A percentile compares a stretch with the other conserved stretches of the same genome.
Conservation (phyloP, 1,140 invertebrate species). For the Drosophila subobscura region DNA sequence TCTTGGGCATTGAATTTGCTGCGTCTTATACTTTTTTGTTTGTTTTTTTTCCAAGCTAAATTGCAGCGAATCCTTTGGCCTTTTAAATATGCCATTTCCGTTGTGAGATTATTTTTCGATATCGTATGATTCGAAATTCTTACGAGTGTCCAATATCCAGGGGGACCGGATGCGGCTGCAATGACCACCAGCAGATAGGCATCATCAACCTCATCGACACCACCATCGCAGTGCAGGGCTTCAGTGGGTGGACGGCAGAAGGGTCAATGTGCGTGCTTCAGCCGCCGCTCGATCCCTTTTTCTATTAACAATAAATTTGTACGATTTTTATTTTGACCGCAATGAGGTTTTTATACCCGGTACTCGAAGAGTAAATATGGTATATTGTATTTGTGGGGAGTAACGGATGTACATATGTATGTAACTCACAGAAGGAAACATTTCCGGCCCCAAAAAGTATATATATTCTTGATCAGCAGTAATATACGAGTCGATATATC, state of each 20-base stretch:
- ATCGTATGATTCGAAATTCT: conserved; percentile 76
- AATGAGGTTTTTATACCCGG: conserved; percentile 15
- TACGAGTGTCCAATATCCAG: conserved; percentile 67
- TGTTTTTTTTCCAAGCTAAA: conserved; percentile 70
- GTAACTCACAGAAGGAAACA: no score
- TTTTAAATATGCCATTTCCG: conserved; percentile 81
- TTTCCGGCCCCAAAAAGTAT: no score
- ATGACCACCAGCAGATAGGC: conserved; percentile 62
- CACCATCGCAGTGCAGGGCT: neutral
- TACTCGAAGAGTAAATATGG: no score
- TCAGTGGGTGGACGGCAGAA: conserved; percentile 13
- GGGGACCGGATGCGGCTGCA: conserved; percentile 21
- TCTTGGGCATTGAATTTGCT: conserved; percentile 32
- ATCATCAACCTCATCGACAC: conserved; percentile 32
- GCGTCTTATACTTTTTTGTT: neutral
- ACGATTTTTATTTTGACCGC: conserved; percentile 62
- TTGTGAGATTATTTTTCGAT: conserved; percentile 79
- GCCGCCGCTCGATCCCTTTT: conserved; percentile 67
- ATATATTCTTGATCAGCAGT: no score
- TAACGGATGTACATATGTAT: no score
- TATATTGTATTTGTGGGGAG: no score
- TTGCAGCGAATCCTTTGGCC: conserved; percentile 73
- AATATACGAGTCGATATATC: no score
- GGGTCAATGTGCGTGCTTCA: conserved; percentile 63
- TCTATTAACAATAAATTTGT: conserved; percentile 82